Base-by-base conservation (phyloP, 64 coral and sea anemone species). In the Trachythela sp. region DNA sequence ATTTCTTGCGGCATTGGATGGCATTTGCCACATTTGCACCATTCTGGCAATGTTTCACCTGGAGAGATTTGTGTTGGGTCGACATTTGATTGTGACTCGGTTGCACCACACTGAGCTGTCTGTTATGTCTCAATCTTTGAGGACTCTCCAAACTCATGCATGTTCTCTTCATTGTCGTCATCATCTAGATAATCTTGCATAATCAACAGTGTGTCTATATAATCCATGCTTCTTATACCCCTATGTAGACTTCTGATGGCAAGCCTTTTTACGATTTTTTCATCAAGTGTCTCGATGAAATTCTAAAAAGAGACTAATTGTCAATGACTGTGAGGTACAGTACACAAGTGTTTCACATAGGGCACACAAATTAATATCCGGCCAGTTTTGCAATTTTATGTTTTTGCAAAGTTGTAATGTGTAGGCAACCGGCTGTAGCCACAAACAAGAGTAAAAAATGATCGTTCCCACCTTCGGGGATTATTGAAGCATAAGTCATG, bases 221-320 rank as follows among this genome's bases (percentile, higher is more conserved):
- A 89, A 15, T 89, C 87, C 68, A 89, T 89, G 36, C 64, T 77
- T 41, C 87, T 67, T 18, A 89, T 76, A 20, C 83, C 89, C 24
- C 80, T 37, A 36, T 51, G 48, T 38, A 90, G 89, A 40, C 70
- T 31, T 26, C 89, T 54, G 11, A 85, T 48, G 42, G 48, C 89
- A 39, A 90, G 36, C 54, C 58, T 90, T n/a, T 64, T 52, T 59
- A 77, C 80, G 33, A 85, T 22, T 26, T 85, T 76, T 80, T 90
- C 89, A 68, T 90, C 89, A 13, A 90, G 83, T 20, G 35, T 90
- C n/a, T 38, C 0, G 36, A 90, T 90, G 36, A 90, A 90, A 40
- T 85, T 33, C 89, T 90, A 39, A 37, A 68, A 68, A 45, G 11
- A 45, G 4, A 11, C 42, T 45, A 4, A 45, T 45, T 45, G 4